phyloP scores from a whole-genome alignment of 2,888 invertebrate species.

The Nemoura dubitans region DNA sequence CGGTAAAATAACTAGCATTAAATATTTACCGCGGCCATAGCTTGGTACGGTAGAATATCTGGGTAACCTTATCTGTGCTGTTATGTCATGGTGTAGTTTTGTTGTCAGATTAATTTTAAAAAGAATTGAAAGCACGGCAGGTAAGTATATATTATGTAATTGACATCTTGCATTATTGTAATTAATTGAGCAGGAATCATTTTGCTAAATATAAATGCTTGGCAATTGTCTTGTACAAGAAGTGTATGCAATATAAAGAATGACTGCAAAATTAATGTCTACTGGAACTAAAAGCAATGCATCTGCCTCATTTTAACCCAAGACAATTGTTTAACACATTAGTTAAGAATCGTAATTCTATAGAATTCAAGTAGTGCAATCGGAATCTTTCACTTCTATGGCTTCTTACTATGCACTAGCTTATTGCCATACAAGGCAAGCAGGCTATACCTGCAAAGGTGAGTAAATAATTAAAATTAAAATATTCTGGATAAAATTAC shows the following conservation, averaged over 20 bases:
- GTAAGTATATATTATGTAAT: not conserved
- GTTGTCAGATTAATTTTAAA: no score
- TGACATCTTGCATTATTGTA: not conserved
- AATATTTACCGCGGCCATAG: no score
- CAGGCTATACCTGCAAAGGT: not conserved
- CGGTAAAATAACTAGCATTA: no score
- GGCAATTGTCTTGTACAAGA: not conserved
- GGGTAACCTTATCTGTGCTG: not conserved
- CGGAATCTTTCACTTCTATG: not conserved
- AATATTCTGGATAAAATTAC: not conserved
- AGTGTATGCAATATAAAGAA: not conserved
- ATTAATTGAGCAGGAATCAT: not conserved
- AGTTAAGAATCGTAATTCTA: not conserved
- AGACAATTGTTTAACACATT: no score
- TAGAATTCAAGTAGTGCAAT: not conserved
- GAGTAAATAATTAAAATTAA: not conserved
- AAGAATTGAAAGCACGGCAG: no score
- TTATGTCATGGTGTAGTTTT: not conserved
- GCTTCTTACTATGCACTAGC: no score
- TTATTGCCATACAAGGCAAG: not conserved
- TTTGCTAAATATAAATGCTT: not conserved
- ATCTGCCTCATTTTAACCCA: not conserved
- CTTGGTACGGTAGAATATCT: no score
- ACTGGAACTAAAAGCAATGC: not conserved
- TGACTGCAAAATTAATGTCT: not conserved